A percentile compares a stretch with the other conserved stretches of the same genome.
Evolutionary conservation across 2,888 invertebrate genomes (phyloP).

Genomic region (Hedya salicella): DNA sequence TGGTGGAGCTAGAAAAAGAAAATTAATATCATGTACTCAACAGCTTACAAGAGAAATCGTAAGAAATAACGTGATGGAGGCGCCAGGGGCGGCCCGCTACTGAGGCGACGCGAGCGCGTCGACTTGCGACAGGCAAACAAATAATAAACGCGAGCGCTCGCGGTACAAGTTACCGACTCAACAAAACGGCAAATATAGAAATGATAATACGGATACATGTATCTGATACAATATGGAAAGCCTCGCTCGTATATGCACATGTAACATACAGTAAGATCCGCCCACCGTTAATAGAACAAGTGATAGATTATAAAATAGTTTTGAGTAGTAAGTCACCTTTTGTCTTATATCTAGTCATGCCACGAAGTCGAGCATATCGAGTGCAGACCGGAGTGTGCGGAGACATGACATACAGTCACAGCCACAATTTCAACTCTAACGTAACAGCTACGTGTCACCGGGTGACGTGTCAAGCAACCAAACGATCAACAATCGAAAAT

Average conservation of each 20-base stretch:
- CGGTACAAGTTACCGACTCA: slow-evolving; percentile 58
- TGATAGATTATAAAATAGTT: slow-evolving; percentile 80
- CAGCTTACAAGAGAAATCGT: slow-evolving; percentile 57
- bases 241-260: slow-evolving; percentile 73
- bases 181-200: slow-evolving; percentile 56
- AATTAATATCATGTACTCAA: slow-evolving; percentile 74
- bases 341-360: slow-evolving; percentile 72
- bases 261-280: slow-evolving; percentile 67
- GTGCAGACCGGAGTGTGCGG: slow-evolving; percentile 62
- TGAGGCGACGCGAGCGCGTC: slow-evolving; percentile 26
- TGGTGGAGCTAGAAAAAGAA: slow-evolving; percentile 82
- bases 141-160: slow-evolving; percentile 68
- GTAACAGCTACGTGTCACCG: slow-evolving; percentile 62
- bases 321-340: slow-evolving; percentile 91
- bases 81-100: slow-evolving; percentile 38
- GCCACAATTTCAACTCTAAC: slow-evolving; percentile 78
- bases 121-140: slow-evolving; percentile 64
- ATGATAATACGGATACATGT: slow-evolving; percentile 60
- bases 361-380: slow-evolving; percentile 56
- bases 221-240: slow-evolving; percentile 73
- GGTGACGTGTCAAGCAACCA: slow-evolving; percentile 60
- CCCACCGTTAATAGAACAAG: slow-evolving; percentile 62
- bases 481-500: slow-evolving; percentile 53
- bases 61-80: slow-evolving; percentile 41
- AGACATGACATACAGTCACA: slow-evolving; percentile 75